Conservation (phyloP, 2,888 invertebrate genomes). For the Tetragnatha montana region DNA sequence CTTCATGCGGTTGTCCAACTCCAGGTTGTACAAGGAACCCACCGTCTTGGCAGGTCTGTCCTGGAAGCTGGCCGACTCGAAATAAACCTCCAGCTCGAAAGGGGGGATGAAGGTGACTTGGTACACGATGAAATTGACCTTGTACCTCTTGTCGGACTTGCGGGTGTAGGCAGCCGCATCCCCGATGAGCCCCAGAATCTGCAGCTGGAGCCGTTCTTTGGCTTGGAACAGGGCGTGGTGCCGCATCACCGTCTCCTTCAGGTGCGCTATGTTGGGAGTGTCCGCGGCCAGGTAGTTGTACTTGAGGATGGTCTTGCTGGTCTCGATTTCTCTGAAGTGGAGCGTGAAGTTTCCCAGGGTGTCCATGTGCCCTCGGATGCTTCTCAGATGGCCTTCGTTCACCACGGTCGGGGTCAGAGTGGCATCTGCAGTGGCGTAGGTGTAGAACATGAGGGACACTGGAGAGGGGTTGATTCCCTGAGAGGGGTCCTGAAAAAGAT, state of each 20-base stretch:
- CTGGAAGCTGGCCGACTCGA: conserved; percentile 82
- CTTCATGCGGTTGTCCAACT: conserved; percentile 80
- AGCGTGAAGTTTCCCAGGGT: conserved; percentile 83
- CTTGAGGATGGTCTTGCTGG: conserved; percentile 80
- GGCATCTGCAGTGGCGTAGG: conserved; percentile 80
- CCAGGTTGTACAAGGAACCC: conserved; percentile 82
- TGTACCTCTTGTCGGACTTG: conserved; percentile 74
- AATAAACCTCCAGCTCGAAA: conserved; percentile 88
- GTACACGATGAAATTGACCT: conserved; percentile 76
- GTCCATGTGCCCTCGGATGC: conserved; percentile 85
- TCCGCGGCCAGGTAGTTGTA: conserved; percentile 85
- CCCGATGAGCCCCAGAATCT: conserved; percentile 74
- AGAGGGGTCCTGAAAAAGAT: background rate
- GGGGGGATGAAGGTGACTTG: conserved; percentile 84
- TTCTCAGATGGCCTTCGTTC: conserved; percentile 77
- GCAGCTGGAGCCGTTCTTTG: conserved; percentile 75
- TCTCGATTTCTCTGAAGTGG: conserved; percentile 51
- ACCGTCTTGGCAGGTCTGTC: conserved; percentile 79
- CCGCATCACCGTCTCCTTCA: conserved; percentile 86
- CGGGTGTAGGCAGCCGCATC: conserved; percentile 68
- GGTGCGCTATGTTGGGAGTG: conserved; percentile 81
- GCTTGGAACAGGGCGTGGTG: conserved; percentile 81
- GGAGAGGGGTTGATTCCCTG: conserved; percentile 73
- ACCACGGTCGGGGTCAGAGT: conserved; percentile 73
- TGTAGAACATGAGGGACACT: conserved; percentile 87